Base-by-base conservation (phyloP, 2,888 invertebrate genomes). In the Augochlorella aurata region DNA sequence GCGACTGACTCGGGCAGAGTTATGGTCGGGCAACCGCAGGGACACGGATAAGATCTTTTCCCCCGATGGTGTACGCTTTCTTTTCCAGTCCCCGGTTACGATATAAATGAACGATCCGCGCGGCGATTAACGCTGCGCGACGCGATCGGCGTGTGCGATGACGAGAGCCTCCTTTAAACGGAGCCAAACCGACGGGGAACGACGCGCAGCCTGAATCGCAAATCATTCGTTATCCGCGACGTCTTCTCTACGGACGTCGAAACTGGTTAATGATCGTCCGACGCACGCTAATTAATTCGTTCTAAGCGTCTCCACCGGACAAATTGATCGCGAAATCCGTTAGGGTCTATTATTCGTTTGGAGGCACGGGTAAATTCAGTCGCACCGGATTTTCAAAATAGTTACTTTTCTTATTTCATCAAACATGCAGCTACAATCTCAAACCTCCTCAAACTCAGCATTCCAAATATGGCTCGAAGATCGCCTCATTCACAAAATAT, bases 101-200 rank as follows among this genome's bases (percentile, higher is more conserved):
- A 81, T 74, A 76, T 74, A 77, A 81, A 83, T 85, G 83, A 81
- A 87, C 77, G 77, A 77, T 82, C 79, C 68, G 29, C 18, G 21
- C 71, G 73, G 68, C 67, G 76, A 87, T 85, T 86, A 85, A 83
- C 82, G 74, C 79, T 76, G 44, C 79, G 63, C 83, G 83, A 84
- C 83, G 69, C 83, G 83, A 84, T 73, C 83, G 72, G 74, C 79
- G 69, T 78, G 75, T 63, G 38, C 68, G 78, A 78, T 65, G 79
- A 78, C 63, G 74, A 44, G 29, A 21, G 50, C 61, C 61, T 61
- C 18, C 71, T 77, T 54, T 52, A 63, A 63, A 68, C 49, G 44
- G 68, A 16, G 69, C 16, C 71, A 18, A 21, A 72, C 69, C 54
- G 81, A 70, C 50, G 81, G 74, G 81, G 74, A 70, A 69, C 54